Conservation (phyloP, 1,140 invertebrate species). For the Penaeus indicus region DNA sequence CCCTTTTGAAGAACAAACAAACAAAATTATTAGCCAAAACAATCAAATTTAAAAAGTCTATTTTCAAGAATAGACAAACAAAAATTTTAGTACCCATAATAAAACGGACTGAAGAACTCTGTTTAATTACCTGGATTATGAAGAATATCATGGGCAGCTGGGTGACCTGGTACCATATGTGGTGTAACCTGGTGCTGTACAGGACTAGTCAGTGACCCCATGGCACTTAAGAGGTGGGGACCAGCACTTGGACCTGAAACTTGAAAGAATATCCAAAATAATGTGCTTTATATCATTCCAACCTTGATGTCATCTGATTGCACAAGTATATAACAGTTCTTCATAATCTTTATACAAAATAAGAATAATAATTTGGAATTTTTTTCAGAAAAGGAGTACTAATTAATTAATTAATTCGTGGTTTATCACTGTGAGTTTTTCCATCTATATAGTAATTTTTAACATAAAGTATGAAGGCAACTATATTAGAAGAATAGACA, state of each 20-base stretch:
- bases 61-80: not conserved
- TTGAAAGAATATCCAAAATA: slow-evolving; percentile 19
- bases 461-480: too few relatives aligned
- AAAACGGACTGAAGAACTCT: not conserved
- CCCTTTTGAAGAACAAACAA: slow-evolving; percentile 12
- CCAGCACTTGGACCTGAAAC: slow-evolving; percentile 54
- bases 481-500: too few relatives aligned
- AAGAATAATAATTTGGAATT: too few relatives aligned
- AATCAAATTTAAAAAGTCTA: not conserved
- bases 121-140: slow-evolving; percentile 55
- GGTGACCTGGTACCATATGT: slow-evolving; percentile 62
- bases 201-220: slow-evolving; percentile 65
- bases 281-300: not conserved
- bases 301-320: too few relatives aligned
- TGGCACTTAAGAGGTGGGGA: slow-evolving; percentile 63
- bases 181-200: slow-evolving; percentile 60
- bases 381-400: too few relatives aligned
- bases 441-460: too few relatives aligned
- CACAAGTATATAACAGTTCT: not conserved
- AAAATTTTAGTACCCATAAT: not conserved
- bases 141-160: slow-evolving; percentile 53
- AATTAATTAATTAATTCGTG: too few relatives aligned
- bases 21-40: not conserved
- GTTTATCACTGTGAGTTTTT: too few relatives aligned
- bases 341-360: too few relatives aligned